Evolutionary conservation across 2,797 vertebrate species (phyloP).

Genomic region (Sparidentex hasta): DNA sequence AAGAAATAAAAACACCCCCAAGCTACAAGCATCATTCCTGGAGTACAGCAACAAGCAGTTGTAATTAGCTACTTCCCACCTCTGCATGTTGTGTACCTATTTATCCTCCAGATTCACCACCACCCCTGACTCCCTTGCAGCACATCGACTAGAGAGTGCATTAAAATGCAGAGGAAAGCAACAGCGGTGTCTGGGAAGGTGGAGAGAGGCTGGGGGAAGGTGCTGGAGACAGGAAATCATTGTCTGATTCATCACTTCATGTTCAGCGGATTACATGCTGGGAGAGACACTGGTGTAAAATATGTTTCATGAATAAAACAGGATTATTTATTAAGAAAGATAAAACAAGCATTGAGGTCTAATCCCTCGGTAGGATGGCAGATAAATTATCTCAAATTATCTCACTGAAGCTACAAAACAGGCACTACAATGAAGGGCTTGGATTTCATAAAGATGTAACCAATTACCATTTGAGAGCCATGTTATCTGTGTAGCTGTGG

Average conservation of each 20-base stretch:
- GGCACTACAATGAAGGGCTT: not conserved
- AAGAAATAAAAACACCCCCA: not conserved
- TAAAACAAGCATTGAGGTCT: slow-evolving; percentile 22
- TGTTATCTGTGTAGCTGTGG: slow-evolving; percentile 1
- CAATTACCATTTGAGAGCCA: not conserved
- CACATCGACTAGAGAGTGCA: slow-evolving; percentile 39
- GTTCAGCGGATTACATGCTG: slow-evolving; percentile 59
- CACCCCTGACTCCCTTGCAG: slow-evolving; percentile 12
- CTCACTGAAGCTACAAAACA: slow-evolving; percentile 15
- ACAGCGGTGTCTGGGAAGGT: slow-evolving; percentile 33
- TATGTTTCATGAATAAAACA: slow-evolving; percentile 47
- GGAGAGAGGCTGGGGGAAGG: slow-evolving; percentile 42
- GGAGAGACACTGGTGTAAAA: slow-evolving; percentile 53
- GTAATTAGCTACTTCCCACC: slow-evolving; percentile 42
- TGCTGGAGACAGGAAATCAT: slow-evolving; percentile 70
- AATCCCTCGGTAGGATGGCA: slow-evolving; percentile 12
- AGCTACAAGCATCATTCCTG: slow-evolving; percentile 10
- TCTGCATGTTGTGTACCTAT: slow-evolving; percentile 13
- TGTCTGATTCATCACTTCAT: slow-evolving; percentile 73
- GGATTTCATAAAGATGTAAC: slow-evolving; percentile 5
- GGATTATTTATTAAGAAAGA: slow-evolving; percentile 51
- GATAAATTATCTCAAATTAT: slow-evolving; percentile 34
- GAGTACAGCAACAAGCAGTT: slow-evolving; percentile 11
- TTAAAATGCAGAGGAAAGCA: slow-evolving; percentile 68
- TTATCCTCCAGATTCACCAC: slow-evolving; percentile 35